Conservation (phyloP, 1,140 invertebrate genomes). For the Stratiolaelaps scimitus region DNA sequence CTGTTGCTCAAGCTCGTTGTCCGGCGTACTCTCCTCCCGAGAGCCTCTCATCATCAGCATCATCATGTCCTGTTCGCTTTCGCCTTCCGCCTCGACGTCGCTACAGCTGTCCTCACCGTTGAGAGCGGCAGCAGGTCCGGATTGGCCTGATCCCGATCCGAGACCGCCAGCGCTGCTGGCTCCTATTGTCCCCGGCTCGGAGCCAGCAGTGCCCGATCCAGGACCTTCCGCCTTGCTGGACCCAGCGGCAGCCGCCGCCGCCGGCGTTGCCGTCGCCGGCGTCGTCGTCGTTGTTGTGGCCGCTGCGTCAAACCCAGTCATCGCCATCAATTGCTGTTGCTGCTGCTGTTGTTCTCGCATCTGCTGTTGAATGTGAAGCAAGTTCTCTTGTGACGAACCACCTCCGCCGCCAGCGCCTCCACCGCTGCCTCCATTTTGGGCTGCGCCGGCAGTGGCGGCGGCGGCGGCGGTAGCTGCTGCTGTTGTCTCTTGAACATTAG, state of each 20-base stretch:
- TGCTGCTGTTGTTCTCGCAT: slow-evolving; percentile 26
- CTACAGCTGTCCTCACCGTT: not conserved
- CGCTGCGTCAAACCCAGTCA: not conserved
- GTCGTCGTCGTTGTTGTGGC: not conserved
- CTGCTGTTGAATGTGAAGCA: slow-evolving; percentile 18
- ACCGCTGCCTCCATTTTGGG: not conserved
- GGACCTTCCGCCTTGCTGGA: not conserved
- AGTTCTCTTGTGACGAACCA: slow-evolving; percentile 14
- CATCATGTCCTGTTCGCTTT: not conserved
- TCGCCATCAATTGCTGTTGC: not conserved
- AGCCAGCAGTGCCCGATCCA: not conserved
- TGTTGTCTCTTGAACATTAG: too few relatives aligned
- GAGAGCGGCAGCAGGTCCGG: too few relatives aligned
- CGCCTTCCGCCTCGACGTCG: slow-evolving; percentile 4
- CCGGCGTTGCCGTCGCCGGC: too few relatives aligned
- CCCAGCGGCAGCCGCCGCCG: too few relatives aligned
- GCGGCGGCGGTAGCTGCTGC: not conserved
- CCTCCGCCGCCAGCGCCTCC: not conserved
- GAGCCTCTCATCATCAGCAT: too few relatives aligned
- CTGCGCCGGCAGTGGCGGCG: not conserved
- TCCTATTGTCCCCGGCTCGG: not conserved
- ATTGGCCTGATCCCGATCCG: too few relatives aligned
- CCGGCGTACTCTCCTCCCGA: not conserved
- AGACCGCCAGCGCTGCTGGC: not conserved
- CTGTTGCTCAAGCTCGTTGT: slow-evolving; percentile 21